Evolutionary conservation across 2,113 vertebrate genomes (phyloP).

Genomic region (Xiphophorus hellerii): DNA sequence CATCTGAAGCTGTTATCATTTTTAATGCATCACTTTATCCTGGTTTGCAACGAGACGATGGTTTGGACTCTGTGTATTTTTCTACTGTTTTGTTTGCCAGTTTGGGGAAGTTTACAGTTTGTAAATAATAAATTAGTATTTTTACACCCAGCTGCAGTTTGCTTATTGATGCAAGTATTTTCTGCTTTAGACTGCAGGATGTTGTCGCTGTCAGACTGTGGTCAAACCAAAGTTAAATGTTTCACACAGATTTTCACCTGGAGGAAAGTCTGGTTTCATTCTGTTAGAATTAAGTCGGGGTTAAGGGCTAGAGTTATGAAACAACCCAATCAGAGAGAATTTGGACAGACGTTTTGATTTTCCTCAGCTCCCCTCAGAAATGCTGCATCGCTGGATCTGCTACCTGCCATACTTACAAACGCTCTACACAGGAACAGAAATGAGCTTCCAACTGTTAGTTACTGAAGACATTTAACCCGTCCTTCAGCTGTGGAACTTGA

Average conservation of each 20-base stretch:
- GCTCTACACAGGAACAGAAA: not conserved
- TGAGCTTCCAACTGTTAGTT: not conserved
- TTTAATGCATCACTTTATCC: not conserved
- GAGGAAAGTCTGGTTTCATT: not conserved
- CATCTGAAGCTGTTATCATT: not conserved
- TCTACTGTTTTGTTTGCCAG: constrained; percentile 8
- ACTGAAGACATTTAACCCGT: too few species aligned
- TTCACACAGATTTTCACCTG: not conserved
- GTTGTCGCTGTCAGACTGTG: too few species aligned
- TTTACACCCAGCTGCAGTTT: not conserved
- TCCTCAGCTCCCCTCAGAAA: too few species aligned
- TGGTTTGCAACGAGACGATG: not conserved
- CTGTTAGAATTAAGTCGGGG: too few species aligned
- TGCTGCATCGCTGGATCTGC: not conserved
- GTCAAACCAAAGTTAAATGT: not conserved
- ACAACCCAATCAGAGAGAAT: not conserved
- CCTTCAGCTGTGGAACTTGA: not conserved
- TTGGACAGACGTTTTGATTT: not conserved
- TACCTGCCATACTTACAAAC: not conserved
- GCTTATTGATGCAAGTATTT: too few species aligned
- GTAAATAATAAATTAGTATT: constrained; percentile 51
- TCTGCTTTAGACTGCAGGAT: too few species aligned
- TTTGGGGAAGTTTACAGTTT: constrained; percentile 21
- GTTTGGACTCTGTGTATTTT: constrained; percentile 16
- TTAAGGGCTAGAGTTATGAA: too few species aligned